A percentile compares a stretch with the other conserved stretches of the same genome.
phyloP scores from a whole-genome alignment of 2,113 vertebrate species.

The Strigops habroptila region DNA sequence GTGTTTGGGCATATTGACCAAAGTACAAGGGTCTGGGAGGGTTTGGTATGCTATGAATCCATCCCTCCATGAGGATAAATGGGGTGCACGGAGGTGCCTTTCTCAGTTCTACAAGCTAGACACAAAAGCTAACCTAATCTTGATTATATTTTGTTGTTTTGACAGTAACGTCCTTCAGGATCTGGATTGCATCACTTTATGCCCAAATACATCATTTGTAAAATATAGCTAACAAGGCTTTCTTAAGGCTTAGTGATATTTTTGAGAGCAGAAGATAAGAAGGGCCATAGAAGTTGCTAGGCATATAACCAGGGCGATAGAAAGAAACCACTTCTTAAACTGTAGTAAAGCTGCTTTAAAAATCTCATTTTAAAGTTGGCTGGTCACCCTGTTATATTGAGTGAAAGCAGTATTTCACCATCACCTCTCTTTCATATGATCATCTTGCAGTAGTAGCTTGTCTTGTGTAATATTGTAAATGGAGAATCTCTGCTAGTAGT shows the following conservation, averaged over 20 bases:
- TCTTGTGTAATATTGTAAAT: neutral
- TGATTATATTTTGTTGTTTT: neutral
- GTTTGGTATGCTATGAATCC: neutral
- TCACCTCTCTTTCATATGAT: neutral
- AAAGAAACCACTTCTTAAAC: neutral
- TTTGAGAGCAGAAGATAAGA: neutral
- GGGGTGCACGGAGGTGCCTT: neutral
- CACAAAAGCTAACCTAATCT: neutral
- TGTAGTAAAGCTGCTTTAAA: neutral
- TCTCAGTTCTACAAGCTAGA: neutral
- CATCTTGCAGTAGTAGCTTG: neutral
- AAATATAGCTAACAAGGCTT: neutral
- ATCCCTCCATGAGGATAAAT: neutral
- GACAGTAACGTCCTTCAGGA: neutral
- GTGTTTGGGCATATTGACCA: neutral
- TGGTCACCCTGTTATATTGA: neutral
- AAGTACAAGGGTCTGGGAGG: neutral
- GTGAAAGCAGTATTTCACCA: neutral
- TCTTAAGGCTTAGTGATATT: neutral
- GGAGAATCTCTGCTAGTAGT: neutral
- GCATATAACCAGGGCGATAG: neutral
- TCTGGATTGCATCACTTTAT: neutral
- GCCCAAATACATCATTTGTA: neutral
- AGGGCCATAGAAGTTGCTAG: neutral
- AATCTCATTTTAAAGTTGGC: neutral